Evolutionary conservation across 2,113 vertebrate species (phyloP).

Genomic region (Xenopus laevis): DNA sequence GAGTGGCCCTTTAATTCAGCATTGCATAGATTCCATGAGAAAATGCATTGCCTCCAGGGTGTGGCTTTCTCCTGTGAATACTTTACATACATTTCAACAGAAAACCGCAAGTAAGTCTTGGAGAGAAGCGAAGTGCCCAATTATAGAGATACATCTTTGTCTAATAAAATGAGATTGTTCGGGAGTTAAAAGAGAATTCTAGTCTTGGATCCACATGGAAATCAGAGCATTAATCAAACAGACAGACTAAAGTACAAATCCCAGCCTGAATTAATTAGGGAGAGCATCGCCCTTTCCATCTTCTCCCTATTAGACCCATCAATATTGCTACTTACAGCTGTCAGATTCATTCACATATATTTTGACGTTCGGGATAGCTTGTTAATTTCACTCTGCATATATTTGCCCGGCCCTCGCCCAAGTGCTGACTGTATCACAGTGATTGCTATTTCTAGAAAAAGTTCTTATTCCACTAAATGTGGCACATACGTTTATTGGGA

Average conservation of each 20-base stretch:
- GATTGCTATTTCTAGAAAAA: conserved; percentile 35
- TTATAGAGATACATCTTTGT: no score
- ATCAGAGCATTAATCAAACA: conserved; percentile 6
- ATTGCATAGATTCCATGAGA: no score
- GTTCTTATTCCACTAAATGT: not conserved
- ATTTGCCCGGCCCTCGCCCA: conserved; percentile 30
- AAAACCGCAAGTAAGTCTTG: no score
- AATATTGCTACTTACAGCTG: conserved; percentile 25
- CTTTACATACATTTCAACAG: no score
- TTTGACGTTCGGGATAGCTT: conserved; percentile 36
- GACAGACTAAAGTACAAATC: not conserved
- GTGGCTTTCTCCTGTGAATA: no score
- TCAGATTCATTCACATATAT: conserved; percentile 29
- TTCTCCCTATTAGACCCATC: not conserved
- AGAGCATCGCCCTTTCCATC: not conserved
- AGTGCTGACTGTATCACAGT: conserved; percentile 32
- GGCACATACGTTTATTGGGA: conserved; percentile 15
- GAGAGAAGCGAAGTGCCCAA: no score
- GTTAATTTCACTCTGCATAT: conserved; percentile 29
- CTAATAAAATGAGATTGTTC: no score
- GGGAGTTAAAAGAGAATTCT: no score
- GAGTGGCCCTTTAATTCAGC: no score
- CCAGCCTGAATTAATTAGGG: conserved; percentile 36
- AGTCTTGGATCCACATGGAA: no score
- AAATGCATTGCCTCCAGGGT: no score